Evolutionary conservation across 2,797 vertebrate genomes (phyloP), one percentile per base, ranked within the genome.

Genomic region (Eupleurogrammus muticus): DNA sequence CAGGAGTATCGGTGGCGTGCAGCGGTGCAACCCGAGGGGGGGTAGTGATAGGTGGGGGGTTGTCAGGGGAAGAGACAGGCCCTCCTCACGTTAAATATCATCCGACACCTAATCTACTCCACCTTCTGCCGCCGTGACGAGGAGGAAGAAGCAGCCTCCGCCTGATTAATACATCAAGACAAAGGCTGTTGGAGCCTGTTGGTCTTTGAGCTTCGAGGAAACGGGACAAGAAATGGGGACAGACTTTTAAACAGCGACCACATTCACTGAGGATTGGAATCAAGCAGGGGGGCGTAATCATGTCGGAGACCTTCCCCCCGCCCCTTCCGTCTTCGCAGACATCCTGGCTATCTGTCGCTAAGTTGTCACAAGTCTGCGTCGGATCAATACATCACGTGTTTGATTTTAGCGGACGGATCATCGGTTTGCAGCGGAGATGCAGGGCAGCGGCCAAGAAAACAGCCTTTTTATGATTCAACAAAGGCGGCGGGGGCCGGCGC

Each of bases 71-170:
- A 61, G 73, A 89, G 89, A 90, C 89, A 76, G 82, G 84, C 82
- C 83, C 80, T 74, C 81, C 85, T 91, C 88, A 90, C 86, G 86
- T 90, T 88, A 91, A 90, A 92, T 91, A 92, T 90, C 87, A 89
- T 90, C 89, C 82, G 90, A 92, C 90, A 91, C 87, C 86, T 91
- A 89, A 91, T 91, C 88, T 86, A 77, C 90, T 21, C 76, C 83
- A 88, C 90, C 90, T 92, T 91, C 91, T 91, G 87, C 70, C 17
- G 12, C 79, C 0, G 71, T n/a, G 48, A 73, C 75, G 81, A 81
- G n/a, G 80, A 79, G 70, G 80, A 73, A 76, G 79, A 70, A 81
- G 40, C 40, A 60, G 32, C 40, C 57, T 36, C 55, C 66, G 48
- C 70, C 67, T 52, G 66, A 92, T 90, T 88, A 90, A 88, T 89